Evolutionary conservation across 2,888 invertebrate species (phyloP).

Genomic region (Ectemnius continuus): DNA sequence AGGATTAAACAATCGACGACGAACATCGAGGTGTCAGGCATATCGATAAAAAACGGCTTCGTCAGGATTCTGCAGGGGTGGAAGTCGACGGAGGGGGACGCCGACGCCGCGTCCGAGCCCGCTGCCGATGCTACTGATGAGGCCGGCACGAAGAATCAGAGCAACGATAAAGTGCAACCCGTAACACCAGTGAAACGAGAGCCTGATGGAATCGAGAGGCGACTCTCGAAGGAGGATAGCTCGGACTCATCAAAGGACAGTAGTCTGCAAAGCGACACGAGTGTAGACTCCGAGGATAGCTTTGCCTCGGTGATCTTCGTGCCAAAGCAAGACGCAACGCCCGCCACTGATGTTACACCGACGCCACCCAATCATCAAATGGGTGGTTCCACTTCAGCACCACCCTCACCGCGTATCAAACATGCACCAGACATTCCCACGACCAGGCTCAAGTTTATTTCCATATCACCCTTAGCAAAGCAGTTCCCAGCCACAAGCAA

Average conservation of each 20-base stretch:
- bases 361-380: slow-evolving; percentile 41
- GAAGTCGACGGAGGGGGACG: slow-evolving; percentile 71
- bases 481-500: slow-evolving; percentile 82
- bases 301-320: slow-evolving; percentile 95
- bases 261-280: slow-evolving; percentile 95
- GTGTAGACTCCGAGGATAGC: slow-evolving; percentile 95
- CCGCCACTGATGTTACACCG: slow-evolving; percentile 45
- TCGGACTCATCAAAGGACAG: slow-evolving; percentile 93
- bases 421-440: slow-evolving; percentile 81
- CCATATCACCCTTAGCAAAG: slow-evolving; percentile 80
- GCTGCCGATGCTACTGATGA: slow-evolving; percentile 20
- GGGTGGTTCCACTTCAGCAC: slow-evolving; percentile 81
- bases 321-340: slow-evolving; percentile 87
- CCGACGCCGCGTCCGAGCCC: slow-evolving; percentile 2
- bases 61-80: slow-evolving; percentile 87
- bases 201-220: slow-evolving; percentile 80
- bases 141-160: slow-evolving; percentile 30
- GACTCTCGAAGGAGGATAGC: slow-evolving; percentile 91
- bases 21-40: slow-evolving; percentile 87
- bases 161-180: slow-evolving; percentile 38
- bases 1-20: slow-evolving; percentile 91
- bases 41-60: slow-evolving; percentile 86
- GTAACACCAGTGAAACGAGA: slow-evolving; percentile 58
- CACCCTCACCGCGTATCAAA: slow-evolving; percentile 87
- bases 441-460: slow-evolving; percentile 83